These are phyloP conservation scores for Rhinoraja longicauda DNA, from an alignment of 2,797 vertebrate species.

Conservation along the genomic window DNA sequence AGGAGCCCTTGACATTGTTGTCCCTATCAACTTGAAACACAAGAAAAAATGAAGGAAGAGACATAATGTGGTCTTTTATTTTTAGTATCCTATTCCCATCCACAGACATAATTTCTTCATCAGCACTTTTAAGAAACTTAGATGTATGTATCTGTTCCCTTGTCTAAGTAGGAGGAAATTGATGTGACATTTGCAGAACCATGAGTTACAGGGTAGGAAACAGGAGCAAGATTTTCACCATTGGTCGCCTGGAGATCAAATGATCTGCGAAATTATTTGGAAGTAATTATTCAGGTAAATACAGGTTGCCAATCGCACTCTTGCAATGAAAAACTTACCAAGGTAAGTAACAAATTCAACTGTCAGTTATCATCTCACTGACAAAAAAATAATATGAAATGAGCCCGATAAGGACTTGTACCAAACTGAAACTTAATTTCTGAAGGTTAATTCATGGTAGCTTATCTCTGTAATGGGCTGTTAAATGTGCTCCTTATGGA, in stretches of 20 bases:
- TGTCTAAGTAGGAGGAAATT: not conserved
- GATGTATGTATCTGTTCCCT: not conserved
- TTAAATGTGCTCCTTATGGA: not conserved
- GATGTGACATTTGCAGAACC: not conserved
- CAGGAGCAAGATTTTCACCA: not conserved
- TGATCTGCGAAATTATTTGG: not conserved
- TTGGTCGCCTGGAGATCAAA: not conserved
- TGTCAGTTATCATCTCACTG: not conserved
- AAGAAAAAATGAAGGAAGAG: not conserved
- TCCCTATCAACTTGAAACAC: not conserved
- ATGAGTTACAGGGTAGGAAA: not conserved
- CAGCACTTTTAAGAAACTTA: not conserved
- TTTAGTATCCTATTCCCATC: not conserved
- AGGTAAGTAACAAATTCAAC: not conserved
- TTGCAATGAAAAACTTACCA: not conserved
- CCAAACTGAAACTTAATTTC: conserved; percentile 7
- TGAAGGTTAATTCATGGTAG: not conserved
- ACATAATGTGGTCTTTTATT: not conserved
- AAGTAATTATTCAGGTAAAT: not conserved
- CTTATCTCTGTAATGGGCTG: not conserved
- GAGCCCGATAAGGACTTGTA: not conserved
- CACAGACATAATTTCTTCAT: not conserved
- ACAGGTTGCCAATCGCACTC: not conserved
- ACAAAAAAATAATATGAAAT: not conserved
- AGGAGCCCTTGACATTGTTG: not conserved